A percentile compares a stretch with the other conserved stretches of the same genome.
phyloP scores from a whole-genome alignment of 2,113 vertebrate species.

The Burhinus bistriatus region DNA sequence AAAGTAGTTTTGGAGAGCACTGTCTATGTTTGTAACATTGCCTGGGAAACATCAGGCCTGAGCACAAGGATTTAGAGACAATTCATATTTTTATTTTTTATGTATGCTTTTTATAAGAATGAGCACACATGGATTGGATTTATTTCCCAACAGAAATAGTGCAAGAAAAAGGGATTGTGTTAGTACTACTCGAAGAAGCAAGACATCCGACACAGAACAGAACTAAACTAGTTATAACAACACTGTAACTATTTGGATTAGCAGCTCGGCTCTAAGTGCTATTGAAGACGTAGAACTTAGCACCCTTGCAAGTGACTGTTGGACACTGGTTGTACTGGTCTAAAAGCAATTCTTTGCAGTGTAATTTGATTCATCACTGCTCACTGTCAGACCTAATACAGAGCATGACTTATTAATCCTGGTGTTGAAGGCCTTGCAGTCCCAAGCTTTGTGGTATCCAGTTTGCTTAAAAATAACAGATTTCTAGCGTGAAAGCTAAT shows the following conservation, averaged over 20 bases:
- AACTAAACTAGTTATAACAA: background rate
- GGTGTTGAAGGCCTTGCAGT: background rate
- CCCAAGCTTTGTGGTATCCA: background rate
- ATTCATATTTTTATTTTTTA: background rate
- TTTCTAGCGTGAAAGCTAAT: background rate
- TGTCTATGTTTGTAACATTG: background rate
- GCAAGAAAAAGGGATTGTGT: background rate
- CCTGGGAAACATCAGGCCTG: background rate
- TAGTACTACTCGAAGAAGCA: background rate
- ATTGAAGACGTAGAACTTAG: background rate
- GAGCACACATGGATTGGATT: background rate
- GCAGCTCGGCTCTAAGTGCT: background rate
- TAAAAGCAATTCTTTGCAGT: background rate
- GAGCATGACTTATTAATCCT: background rate
- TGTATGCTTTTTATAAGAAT: conserved; percentile 4
- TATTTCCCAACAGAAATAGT: background rate
- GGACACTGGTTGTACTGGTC: background rate
- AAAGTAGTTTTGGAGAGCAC: background rate
- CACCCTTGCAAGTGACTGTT: background rate
- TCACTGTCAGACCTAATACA: background rate
- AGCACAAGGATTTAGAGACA: background rate
- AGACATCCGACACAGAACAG: background rate
- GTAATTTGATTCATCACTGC: background rate
- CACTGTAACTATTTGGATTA: background rate
- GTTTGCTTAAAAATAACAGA: background rate